Evolutionary conservation across 2,113 vertebrate species (phyloP).

Genomic region (Salminus brasiliensis): DNA sequence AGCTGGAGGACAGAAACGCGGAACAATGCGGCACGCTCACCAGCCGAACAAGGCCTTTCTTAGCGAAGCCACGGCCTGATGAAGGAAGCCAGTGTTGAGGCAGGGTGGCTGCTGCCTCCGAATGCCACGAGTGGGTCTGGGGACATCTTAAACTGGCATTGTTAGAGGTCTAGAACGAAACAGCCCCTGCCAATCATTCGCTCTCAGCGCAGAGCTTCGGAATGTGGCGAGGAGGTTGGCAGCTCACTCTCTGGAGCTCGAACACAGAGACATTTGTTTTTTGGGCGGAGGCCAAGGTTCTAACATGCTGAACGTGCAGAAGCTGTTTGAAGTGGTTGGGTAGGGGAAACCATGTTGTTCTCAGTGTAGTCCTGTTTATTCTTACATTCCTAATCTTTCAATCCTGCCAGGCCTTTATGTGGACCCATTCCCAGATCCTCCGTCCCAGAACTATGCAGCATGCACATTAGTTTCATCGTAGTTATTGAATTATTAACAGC

Average conservation of each 20-base stretch:
- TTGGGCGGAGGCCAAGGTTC: background rate
- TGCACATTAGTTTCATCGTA: background rate
- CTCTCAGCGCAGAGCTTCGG: background rate
- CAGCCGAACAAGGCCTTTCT: slow-evolving; percentile 41
- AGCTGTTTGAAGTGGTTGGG: background rate
- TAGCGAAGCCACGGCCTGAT: slow-evolving; percentile 26
- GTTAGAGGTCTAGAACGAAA: background rate
- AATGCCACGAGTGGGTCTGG: slow-evolving; percentile 25
- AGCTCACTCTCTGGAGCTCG: background rate
- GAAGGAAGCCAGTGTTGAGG: slow-evolving; percentile 44
- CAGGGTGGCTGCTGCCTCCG: background rate
- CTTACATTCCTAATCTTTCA: background rate
- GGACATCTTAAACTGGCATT: slow-evolving; percentile 34
- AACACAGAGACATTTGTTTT: background rate
- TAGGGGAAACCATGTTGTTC: background rate
- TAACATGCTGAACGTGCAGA: background rate
- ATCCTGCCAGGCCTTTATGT: background rate
- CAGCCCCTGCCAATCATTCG: background rate
- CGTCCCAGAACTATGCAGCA: background rate
- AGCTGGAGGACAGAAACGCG: slow-evolving; percentile 8
- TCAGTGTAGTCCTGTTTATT: background rate
- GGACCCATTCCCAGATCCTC: background rate
- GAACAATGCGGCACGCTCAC: background rate
- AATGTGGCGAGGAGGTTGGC: background rate
- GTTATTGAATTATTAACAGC: too few species aligned